Conservation (phyloP, 2,797 vertebrate genomes). For the Glossophaga mutica region DNA sequence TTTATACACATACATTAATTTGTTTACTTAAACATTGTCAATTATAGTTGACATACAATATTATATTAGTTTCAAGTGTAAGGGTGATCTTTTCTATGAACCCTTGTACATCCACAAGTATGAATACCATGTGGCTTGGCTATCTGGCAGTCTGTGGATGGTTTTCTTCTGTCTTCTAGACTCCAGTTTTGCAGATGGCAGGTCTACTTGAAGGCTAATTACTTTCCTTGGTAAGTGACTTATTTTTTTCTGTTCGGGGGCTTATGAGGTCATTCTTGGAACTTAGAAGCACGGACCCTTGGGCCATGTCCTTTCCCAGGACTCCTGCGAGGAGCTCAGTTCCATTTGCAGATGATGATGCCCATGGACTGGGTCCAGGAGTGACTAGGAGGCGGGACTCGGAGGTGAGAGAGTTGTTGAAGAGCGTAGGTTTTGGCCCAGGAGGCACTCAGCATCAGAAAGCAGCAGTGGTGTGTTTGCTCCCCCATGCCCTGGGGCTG, state of each 20-base stretch:
- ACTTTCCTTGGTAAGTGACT: background rate
- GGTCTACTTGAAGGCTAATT: background rate
- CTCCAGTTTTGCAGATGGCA: background rate
- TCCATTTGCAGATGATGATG: background rate
- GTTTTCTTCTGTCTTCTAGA: background rate
- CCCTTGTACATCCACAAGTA: background rate
- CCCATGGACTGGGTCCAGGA: background rate
- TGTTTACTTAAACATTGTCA: background rate
- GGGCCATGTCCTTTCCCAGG: background rate
- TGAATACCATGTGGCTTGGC: background rate
- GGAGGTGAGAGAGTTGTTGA: background rate
- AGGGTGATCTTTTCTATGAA: background rate
- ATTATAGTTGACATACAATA: background rate
- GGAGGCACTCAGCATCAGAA: background rate
- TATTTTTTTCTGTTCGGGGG: background rate
- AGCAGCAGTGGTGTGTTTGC: rapidly evolving
- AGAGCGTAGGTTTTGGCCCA: background rate
- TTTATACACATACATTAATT: background rate
- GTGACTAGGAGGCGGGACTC: background rate
- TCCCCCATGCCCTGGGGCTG: background rate
- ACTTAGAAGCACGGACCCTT: background rate
- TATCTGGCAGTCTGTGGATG: background rate
- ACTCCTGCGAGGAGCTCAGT: background rate
- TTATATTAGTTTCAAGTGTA: background rate
- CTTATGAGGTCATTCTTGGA: background rate